Evolutionary conservation across 2,888 invertebrate species (phyloP).

Genomic region (Cheilosia impressa): DNA sequence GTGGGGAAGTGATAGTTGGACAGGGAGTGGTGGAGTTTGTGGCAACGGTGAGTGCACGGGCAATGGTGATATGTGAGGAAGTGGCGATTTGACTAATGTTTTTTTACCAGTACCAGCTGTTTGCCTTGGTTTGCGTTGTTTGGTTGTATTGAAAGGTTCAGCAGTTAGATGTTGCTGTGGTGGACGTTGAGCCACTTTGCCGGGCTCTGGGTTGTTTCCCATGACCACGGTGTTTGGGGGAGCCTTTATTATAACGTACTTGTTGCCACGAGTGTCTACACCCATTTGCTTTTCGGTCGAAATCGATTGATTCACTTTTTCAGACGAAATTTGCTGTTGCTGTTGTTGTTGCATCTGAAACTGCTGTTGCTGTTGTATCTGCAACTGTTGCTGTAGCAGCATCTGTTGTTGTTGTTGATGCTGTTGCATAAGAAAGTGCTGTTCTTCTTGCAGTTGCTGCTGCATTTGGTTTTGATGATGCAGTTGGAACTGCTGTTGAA

Average conservation of each 20-base stretch:
- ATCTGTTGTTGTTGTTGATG: slow-evolving; percentile 56
- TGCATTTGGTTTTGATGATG: slow-evolving; percentile 37
- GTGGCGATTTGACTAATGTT: not conserved
- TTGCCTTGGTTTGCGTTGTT: slow-evolving; percentile 53
- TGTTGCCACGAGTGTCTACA: slow-evolving; percentile 82
- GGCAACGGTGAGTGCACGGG: slow-evolving; percentile 8
- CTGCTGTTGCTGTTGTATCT: slow-evolving; percentile 44
- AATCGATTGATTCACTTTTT: slow-evolving; percentile 4
- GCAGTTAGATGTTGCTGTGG: slow-evolving; percentile 36
- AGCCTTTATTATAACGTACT: slow-evolving; percentile 78
- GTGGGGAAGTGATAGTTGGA: slow-evolving; percentile 6
- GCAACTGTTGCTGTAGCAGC: slow-evolving; percentile 37
- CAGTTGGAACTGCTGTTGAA: slow-evolving; percentile 57
- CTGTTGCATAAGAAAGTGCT: slow-evolving; percentile 33
- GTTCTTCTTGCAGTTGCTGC: slow-evolving; percentile 42
- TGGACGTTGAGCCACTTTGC: slow-evolving; percentile 8
- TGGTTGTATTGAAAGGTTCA: not conserved
- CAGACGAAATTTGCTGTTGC: slow-evolving; percentile 50
- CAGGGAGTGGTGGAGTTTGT: not conserved
- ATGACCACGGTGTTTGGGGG: slow-evolving; percentile 62
- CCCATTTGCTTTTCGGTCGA: slow-evolving; percentile 77
- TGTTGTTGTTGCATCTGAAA: slow-evolving; percentile 19
- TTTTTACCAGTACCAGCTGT: slow-evolving; percentile 16
- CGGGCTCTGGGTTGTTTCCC: slow-evolving; percentile 56
- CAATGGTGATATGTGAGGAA: not conserved